Base-by-base conservation (phyloP, 2,888 invertebrate species). In the Platycheirus albimanus region DNA sequence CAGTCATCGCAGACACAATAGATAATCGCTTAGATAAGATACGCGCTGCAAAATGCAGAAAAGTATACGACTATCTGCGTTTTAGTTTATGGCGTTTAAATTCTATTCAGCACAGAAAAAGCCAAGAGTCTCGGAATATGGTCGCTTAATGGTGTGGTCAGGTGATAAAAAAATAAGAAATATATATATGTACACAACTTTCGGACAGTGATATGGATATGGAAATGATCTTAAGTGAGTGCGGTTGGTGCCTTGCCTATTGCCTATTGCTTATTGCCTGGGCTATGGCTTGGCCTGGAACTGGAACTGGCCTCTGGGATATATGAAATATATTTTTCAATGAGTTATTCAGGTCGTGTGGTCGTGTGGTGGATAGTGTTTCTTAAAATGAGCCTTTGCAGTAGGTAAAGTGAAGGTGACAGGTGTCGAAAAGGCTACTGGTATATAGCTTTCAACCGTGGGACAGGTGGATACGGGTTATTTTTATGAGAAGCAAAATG, bases 381-480 rank as follows among this genome's bases (percentile, higher is more conserved):
- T 75, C 71, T 66, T 47, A 15, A 67, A 66, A 66, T 76, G 45
- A 58, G 64, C 51, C 70, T 76, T 70, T 66, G 66, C 64, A 52
- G 58, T 58, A 33, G 61, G 78, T 52, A 79, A 67, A 79, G 67
- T 79, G 77, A 77, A 77, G 72, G 81, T 67, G 81, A 83, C 81
- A 83, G 77, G 81, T 77, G 81, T 72, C 81, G 72, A 83, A 83
- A 83, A 71, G 77, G 77, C 81, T 83, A 83, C 81, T 77, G 81
- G 70, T 61, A 51, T 49, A 64, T 51, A 43, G 19, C 56, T 36
- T 71, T 47, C 17, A 15, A 30, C 5, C 8, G 47, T 41, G 24
- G 17, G 38, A 67, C 66, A 80, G 70, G 75, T 71, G 70, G n/a
- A 66, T 41, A 52, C 19, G 52, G 58, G 52, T 45, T 8, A 19